phyloP scores from a whole-genome alignment of 2,797 vertebrate species.

The Amblyopsis hoosieri region DNA sequence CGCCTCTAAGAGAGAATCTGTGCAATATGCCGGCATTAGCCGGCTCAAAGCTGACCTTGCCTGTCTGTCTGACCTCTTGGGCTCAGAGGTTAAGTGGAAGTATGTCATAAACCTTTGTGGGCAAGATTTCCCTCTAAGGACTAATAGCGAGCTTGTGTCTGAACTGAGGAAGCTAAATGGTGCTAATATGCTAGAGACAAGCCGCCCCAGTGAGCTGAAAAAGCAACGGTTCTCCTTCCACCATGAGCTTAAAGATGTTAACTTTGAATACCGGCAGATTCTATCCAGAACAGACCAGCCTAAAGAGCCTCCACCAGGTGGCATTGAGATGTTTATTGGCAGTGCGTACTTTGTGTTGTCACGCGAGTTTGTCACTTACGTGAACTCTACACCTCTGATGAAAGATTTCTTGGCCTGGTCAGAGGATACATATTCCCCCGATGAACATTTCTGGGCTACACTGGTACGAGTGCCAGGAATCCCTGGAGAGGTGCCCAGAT shows the following conservation, averaged over 20 bases:
- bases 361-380: slow-evolving; percentile 77
- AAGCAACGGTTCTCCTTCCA: slow-evolving; percentile 82
- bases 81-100: slow-evolving; percentile 85
- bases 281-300: slow-evolving; percentile 76
- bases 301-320: slow-evolving; percentile 82
- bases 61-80: slow-evolving; percentile 88
- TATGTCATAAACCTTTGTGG: slow-evolving; percentile 94
- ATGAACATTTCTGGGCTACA: slow-evolving; percentile 96
- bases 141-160: slow-evolving; percentile 85
- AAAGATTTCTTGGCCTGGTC: slow-evolving; percentile 90
- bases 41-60: slow-evolving; percentile 91
- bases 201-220: slow-evolving; percentile 80
- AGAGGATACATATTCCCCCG: slow-evolving; percentile 90
- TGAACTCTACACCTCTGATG: slow-evolving; percentile 71
- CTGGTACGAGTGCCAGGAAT: slow-evolving; percentile 85
- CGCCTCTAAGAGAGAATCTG: slow-evolving; percentile 84
- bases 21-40: slow-evolving; percentile 86
- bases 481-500: slow-evolving; percentile 83
- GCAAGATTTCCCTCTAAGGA: slow-evolving; percentile 91
- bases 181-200: slow-evolving; percentile 87
- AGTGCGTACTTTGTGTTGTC: slow-evolving; percentile 93
- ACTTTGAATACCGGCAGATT: slow-evolving; percentile 77
- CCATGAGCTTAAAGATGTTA: slow-evolving; percentile 75
- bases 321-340: slow-evolving; percentile 87
- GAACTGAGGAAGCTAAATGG: slow-evolving; percentile 84